Conservation (phyloP, 2,113 vertebrate genomes). For the Helogale parvula region DNA sequence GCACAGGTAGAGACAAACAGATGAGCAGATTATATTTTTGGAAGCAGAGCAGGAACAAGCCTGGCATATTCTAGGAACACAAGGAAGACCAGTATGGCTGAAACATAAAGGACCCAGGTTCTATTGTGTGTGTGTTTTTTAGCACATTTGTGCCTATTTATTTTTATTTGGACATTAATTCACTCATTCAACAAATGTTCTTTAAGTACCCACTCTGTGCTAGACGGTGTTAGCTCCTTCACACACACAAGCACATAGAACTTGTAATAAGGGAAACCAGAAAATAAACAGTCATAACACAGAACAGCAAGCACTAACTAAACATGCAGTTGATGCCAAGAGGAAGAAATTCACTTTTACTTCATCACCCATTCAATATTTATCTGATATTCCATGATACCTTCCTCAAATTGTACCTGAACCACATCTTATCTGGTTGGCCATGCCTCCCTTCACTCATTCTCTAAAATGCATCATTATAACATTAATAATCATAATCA, state of each 20-base stretch:
- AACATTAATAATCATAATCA: not conserved
- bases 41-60: constrained; percentile 25
- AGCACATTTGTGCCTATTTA: constrained; percentile 20
- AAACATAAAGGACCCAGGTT: not conserved
- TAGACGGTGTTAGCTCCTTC: not conserved
- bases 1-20: not conserved
- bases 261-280: not conserved
- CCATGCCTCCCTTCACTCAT: not conserved
- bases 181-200: constrained; percentile 33
- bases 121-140: not conserved
- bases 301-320: not conserved
- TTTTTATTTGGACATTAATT: constrained; percentile 11
- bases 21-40: constrained; percentile 48
- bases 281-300: constrained; percentile 1
- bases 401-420: not conserved
- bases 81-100: not conserved
- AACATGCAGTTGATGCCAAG: not conserved
- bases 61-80: not conserved
- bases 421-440: not conserved
- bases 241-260: not conserved
- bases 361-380: not conserved
- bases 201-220: not conserved
- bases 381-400: not conserved
- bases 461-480: not conserved
- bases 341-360: not conserved